These are phyloP conservation scores for Conchocele bisecta DNA, from an alignment of 2,888 invertebrate species.

Conservation along the genomic window DNA sequence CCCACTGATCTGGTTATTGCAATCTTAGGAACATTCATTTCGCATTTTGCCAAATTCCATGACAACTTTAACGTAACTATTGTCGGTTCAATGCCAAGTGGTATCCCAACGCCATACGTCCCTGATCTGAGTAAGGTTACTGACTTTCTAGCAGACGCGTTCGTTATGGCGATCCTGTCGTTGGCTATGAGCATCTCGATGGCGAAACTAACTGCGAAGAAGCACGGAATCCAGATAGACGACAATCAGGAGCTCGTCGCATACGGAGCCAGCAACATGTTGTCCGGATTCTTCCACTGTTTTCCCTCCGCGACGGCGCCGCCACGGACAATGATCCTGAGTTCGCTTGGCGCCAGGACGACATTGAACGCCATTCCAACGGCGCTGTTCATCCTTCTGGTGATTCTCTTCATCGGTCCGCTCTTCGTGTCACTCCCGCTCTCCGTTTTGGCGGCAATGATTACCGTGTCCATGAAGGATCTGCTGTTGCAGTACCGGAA, in stretches of 20 bases:
- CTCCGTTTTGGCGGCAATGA: conserved; percentile 82
- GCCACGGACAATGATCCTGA: conserved; percentile 72
- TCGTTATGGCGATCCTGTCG: conserved; percentile 68
- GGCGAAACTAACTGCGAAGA: conserved; percentile 79
- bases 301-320: conserved; percentile 81
- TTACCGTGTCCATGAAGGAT: conserved; percentile 82
- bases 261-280: conserved; percentile 77
- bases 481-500: conserved; percentile 87
- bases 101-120: conserved; percentile 66
- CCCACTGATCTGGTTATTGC: conserved; percentile 79
- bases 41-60: conserved; percentile 66
- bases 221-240: conserved; percentile 77
- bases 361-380: conserved; percentile 69
- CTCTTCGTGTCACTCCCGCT: conserved; percentile 75
- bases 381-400: conserved; percentile 70
- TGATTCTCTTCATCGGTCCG: conserved; percentile 71
- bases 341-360: conserved; percentile 71
- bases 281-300: conserved; percentile 81
- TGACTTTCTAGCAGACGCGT: conserved; percentile 52
- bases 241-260: conserved; percentile 82
- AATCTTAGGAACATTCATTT: conserved; percentile 67
- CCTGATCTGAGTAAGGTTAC: conserved; percentile 57
- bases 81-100: conserved; percentile 70
- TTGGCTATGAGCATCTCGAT: conserved; percentile 72
- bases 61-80: conserved; percentile 53